Percentiles rank a stretch among this genome's conserved stretches.
phyloP scores from a whole-genome alignment of 2,113 vertebrate species.

The Albula goreensis region DNA sequence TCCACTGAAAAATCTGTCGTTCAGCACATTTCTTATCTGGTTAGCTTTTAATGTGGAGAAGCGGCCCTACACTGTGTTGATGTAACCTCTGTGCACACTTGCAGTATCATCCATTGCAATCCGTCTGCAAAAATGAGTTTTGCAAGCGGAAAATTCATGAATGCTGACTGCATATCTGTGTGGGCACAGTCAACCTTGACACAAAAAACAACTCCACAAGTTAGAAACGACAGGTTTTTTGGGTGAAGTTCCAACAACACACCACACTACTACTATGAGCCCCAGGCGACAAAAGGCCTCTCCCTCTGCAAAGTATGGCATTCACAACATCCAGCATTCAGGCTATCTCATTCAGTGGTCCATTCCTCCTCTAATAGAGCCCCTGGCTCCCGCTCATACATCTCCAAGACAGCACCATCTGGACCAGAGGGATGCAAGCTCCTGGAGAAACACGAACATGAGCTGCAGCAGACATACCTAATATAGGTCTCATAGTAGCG shows the following conservation, averaged over 20 bases:
- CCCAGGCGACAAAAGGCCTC: not conserved
- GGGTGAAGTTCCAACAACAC: not conserved
- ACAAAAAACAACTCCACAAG: not conserved
- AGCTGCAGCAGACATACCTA: slow-evolving; percentile 82
- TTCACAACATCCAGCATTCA: not conserved
- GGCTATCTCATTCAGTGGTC: not conserved
- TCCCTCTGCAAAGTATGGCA: not conserved
- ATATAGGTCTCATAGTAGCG: slow-evolving; percentile 98
- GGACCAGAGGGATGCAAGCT: not conserved
- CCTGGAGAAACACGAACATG: slow-evolving; percentile 25
- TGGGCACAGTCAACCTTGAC: not conserved
- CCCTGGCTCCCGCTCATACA: not conserved
- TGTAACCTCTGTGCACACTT: not conserved
- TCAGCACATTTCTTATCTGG: not conserved
- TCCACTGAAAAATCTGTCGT: not conserved
- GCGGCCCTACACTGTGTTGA: not conserved
- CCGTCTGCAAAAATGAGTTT: not conserved
- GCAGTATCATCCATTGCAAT: not conserved
- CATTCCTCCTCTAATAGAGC: not conserved
- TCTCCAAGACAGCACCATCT: not conserved
- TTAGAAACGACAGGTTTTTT: not conserved
- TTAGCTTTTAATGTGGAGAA: not conserved
- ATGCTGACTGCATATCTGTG: not conserved
- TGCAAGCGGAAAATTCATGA: not conserved
- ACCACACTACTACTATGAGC: not conserved